A percentile compares a stretch with the other conserved stretches of the same genome.
Evolutionary conservation across 2,888 invertebrate species (phyloP).

Genomic region (Plagodis dolabraria): DNA sequence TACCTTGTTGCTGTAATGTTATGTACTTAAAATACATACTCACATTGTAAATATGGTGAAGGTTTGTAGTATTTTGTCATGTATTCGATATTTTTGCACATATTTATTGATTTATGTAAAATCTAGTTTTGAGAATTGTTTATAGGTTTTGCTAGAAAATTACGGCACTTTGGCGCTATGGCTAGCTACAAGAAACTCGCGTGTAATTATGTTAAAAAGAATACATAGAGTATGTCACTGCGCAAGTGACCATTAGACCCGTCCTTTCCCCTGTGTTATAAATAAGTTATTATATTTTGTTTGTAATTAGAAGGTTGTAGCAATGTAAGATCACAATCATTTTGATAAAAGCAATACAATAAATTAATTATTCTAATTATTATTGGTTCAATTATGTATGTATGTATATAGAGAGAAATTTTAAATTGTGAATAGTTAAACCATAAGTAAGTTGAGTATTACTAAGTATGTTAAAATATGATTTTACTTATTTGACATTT

Average conservation of each 20-base stretch:
- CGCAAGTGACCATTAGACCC: conserved; percentile 34
- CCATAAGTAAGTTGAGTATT: conserved; percentile 30
- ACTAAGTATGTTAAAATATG: conserved; percentile 6
- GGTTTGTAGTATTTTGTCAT: conserved; percentile 28
- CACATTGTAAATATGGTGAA: conserved; percentile 38
- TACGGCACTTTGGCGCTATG: conserved; percentile 27
- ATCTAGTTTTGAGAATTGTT: conserved; percentile 22
- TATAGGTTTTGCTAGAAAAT: conserved; percentile 23
- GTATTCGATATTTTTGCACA: conserved; percentile 29
- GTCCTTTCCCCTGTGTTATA: conserved; percentile 34
- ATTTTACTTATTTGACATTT: neutral
- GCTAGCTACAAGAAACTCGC: conserved; percentile 5
- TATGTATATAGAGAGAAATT: conserved; percentile 44
- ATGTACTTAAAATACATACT: conserved; percentile 64
- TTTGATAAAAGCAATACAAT: conserved; percentile 48
- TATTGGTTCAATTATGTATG: conserved; percentile 40
- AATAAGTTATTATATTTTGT: conserved; percentile 26
- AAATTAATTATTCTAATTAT: conserved; percentile 31
- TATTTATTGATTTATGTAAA: conserved; percentile 30
- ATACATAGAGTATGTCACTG: conserved; percentile 17
- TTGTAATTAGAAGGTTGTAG: conserved; percentile 26
- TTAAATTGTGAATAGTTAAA: conserved; percentile 48
- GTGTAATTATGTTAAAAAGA: conserved; percentile 7
- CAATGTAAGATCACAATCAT: conserved; percentile 19
- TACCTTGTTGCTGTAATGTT: conserved; percentile 33